These are phyloP conservation scores for Lophotis ruficrista DNA, from an alignment of 2,113 vertebrate species.

Conservation along the genomic window DNA sequence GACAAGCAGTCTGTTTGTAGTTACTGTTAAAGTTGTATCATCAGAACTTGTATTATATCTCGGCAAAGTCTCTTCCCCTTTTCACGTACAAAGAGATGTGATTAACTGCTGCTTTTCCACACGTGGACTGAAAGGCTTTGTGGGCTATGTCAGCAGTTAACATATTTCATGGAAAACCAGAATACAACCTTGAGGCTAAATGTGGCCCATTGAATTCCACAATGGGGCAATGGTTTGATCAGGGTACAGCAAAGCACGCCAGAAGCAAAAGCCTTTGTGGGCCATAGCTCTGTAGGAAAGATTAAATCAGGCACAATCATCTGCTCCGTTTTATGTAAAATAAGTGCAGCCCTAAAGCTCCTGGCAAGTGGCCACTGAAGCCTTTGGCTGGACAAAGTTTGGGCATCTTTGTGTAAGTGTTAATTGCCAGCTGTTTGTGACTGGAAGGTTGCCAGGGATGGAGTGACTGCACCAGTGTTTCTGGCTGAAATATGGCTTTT, in stretches of 20 bases:
- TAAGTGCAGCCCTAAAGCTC: slow-evolving; percentile 22
- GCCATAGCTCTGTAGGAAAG: background rate
- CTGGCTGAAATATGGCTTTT: slow-evolving; percentile 9
- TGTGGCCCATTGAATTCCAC: slow-evolving; percentile 37
- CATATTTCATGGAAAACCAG: slow-evolving; percentile 29
- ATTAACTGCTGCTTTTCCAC: slow-evolving; percentile 43
- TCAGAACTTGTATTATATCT: slow-evolving; percentile 7
- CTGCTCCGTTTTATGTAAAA: slow-evolving; percentile 57
- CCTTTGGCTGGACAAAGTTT: slow-evolving; percentile 34
- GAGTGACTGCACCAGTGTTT: background rate
- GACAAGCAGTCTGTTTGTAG: slow-evolving; percentile 27
- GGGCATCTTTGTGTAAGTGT: slow-evolving; percentile 47
- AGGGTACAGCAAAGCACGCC: background rate
- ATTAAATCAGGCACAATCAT: slow-evolving; percentile 43
- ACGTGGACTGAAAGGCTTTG: slow-evolving; percentile 5
- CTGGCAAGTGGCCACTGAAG: background rate
- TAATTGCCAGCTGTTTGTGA: slow-evolving; percentile 67
- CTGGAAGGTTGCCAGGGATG: slow-evolving; percentile 44
- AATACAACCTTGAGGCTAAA: slow-evolving; percentile 51
- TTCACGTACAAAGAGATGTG: slow-evolving; percentile 30
- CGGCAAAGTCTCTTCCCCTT: background rate
- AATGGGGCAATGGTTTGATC: background rate
- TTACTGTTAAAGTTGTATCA: slow-evolving; percentile 49
- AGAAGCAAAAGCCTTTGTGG: slow-evolving; percentile 47
- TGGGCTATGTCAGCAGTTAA: slow-evolving; percentile 18